phyloP scores from a whole-genome alignment of 2,888 invertebrate species.

The Euproctis similis region DNA sequence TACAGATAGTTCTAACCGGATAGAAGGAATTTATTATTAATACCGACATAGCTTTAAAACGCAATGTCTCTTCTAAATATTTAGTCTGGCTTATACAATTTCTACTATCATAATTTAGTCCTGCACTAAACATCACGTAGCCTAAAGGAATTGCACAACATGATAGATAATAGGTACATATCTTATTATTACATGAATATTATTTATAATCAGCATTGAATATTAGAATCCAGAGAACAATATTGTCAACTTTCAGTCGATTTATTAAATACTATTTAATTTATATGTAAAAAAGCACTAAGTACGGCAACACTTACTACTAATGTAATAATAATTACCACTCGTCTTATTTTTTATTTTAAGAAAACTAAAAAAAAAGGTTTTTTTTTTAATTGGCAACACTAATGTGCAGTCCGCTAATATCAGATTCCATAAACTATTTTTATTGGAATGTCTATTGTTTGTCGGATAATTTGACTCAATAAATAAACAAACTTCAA shows the following conservation, averaged over 20 bases:
- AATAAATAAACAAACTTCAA: conserved; percentile 10
- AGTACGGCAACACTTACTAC: conserved; percentile 41
- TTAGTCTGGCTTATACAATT: too few species aligned
- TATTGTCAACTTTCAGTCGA: conserved; percentile 70
- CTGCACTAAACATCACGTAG: too few species aligned
- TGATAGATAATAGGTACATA: conserved; percentile 24
- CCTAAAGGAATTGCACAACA: too few species aligned
- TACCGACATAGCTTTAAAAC: too few species aligned
- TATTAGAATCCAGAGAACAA: conserved; percentile 57
- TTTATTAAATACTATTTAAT: conserved; percentile 45
- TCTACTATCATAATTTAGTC: too few species aligned
- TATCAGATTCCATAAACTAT: not conserved
- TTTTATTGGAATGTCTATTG: conserved; percentile 45
- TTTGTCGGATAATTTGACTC: conserved; percentile 19
- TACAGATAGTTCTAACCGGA: too few species aligned
- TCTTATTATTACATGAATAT: conserved; percentile 29
- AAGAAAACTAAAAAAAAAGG: too few species aligned
- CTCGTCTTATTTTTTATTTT: too few species aligned
- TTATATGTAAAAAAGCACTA: conserved; percentile 42
- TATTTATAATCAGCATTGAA: conserved; percentile 38
- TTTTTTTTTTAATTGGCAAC: too few species aligned
- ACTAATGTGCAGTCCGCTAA: too few species aligned
- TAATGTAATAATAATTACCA: conserved; percentile 16
- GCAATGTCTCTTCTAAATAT: too few species aligned
- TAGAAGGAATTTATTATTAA: too few species aligned